Evolutionary conservation across 1,140 invertebrate species (phyloP).

Genomic region (Aradophagus sp.): DNA sequence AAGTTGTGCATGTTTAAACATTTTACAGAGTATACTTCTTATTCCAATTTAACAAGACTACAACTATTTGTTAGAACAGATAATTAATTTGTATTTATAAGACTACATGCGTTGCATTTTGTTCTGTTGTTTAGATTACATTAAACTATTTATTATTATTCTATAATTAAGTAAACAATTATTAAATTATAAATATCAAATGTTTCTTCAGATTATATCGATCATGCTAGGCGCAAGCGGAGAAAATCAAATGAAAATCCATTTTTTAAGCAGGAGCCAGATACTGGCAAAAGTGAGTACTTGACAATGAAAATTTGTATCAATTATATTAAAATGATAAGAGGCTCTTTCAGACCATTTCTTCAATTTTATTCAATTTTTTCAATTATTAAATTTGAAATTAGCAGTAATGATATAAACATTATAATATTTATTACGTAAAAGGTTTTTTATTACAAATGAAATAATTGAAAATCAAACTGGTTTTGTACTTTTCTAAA

Average conservation of each 20-base stretch:
- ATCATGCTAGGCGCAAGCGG: constrained; percentile 42
- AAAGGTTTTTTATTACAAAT: background rate
- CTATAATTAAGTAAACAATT: background rate
- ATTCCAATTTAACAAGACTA: too few species aligned
- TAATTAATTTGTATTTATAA: too few species aligned
- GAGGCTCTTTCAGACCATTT: constrained; percentile 2
- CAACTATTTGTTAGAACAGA: too few species aligned
- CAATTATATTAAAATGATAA: constrained; percentile 10
- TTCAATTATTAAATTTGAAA: background rate
- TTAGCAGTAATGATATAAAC: background rate
- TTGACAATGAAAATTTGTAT: background rate
- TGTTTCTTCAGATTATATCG: constrained; percentile 47
- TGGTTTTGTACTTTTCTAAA: constrained; percentile 14
- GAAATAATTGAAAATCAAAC: background rate
- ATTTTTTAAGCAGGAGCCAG: constrained; percentile 42
- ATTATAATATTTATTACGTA: background rate
- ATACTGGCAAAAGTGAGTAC: constrained; percentile 43
- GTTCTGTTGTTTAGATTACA: too few species aligned
- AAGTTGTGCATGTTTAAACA: constrained; percentile 2
- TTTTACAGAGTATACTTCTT: background rate
- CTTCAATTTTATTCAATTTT: background rate
- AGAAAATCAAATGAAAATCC: constrained; percentile 39
- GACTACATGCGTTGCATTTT: too few species aligned
- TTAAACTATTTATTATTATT: background rate
- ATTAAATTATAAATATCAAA: constrained; percentile 6